phyloP scores from a whole-genome alignment of 2,888 invertebrate species.

The Melitaea athalia region DNA sequence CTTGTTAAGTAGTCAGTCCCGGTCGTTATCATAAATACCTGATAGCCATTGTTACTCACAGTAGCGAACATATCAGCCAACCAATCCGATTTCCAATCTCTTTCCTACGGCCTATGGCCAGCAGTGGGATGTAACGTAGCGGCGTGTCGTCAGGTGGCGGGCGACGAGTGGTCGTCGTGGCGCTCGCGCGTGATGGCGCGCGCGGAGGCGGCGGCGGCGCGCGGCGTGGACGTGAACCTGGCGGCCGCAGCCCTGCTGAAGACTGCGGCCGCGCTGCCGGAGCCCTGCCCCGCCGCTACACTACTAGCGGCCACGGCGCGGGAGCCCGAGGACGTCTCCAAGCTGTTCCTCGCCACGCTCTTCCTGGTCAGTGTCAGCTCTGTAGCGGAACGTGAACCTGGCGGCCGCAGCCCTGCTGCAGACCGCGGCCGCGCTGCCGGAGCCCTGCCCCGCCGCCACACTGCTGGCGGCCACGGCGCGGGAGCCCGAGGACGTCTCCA shows the following conservation, averaged over 20 bases:
- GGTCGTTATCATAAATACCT: too few species aligned
- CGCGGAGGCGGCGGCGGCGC: slow-evolving; percentile 43
- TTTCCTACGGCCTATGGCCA: too few species aligned
- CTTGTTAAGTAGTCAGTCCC: too few species aligned
- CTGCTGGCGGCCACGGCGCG: slow-evolving; percentile 41
- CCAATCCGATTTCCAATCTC: too few species aligned
- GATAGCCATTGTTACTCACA: too few species aligned
- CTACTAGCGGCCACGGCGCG: slow-evolving; percentile 41
- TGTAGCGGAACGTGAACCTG: slow-evolving; percentile 48
- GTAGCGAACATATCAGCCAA: too few species aligned
- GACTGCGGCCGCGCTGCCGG: slow-evolving; percentile 42
- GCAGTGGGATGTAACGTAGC: too few species aligned
- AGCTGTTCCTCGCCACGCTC: slow-evolving; percentile 85
- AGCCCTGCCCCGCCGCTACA: slow-evolving; percentile 21
- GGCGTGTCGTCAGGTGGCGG: slow-evolving; percentile 16
- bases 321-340: slow-evolving; percentile 77
- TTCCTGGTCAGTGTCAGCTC: slow-evolving; percentile 79
- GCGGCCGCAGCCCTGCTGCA: slow-evolving; percentile 41
- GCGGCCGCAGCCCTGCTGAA: slow-evolving; percentile 41
- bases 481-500: slow-evolving; percentile 77
- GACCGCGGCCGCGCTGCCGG: slow-evolving; percentile 42
- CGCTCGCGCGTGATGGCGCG: slow-evolving; percentile 45
- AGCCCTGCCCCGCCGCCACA: slow-evolving; percentile 21
- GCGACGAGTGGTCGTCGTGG: slow-evolving; percentile 39
- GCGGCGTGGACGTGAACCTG: slow-evolving; percentile 47